These are phyloP conservation scores for Lophura nycthemera DNA, from an alignment of 2,113 vertebrate genomes.

Conservation along the genomic window DNA sequence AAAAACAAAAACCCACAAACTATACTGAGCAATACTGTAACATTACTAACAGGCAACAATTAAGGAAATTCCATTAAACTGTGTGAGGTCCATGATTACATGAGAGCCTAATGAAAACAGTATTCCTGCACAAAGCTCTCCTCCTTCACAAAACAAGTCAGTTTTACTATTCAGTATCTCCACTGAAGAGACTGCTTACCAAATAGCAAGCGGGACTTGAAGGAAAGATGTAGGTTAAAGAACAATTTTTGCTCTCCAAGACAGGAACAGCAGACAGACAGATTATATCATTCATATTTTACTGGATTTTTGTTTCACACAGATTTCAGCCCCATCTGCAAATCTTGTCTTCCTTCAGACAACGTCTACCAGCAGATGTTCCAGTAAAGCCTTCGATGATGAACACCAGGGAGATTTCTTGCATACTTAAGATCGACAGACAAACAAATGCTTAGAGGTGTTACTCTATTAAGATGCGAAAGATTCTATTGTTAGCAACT, in stretches of 20 bases:
- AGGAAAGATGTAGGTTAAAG: not conserved
- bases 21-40: not conserved
- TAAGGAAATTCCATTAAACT: not conserved
- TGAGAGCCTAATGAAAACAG: not conserved
- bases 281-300: not conserved
- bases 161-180: too few relatives aligned
- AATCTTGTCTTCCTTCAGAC: not conserved
- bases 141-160: not conserved
- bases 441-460: not conserved
- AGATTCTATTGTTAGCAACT: not conserved
- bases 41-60: not conserved
- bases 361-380: not conserved
- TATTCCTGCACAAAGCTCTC: not conserved
- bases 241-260: not conserved
- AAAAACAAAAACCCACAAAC: not conserved
- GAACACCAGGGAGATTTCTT: not conserved
- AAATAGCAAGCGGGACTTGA: not conserved
- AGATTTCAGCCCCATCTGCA: not conserved
- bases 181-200: not conserved
- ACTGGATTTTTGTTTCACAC: not conserved
- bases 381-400: not conserved
- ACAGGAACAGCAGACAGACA: not conserved
- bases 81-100: not conserved
- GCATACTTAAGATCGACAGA: too few relatives aligned
- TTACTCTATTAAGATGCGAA: not conserved